phyloP scores from a whole-genome alignment of 2,888 invertebrate species.

The Uropetala carovei region DNA sequence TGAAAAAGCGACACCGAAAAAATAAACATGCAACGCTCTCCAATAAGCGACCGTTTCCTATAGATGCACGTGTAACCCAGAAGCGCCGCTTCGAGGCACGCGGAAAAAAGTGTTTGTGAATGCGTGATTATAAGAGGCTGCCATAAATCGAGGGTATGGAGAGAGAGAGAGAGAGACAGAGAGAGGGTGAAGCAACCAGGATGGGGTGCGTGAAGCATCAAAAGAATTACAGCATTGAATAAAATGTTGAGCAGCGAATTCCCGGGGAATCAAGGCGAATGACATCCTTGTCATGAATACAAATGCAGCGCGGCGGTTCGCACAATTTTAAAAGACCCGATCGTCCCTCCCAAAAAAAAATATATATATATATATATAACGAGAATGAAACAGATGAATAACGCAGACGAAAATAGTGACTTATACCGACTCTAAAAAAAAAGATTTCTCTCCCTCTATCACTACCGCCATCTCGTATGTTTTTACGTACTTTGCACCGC shows the following conservation, averaged over 20 bases:
- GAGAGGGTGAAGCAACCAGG: not conserved
- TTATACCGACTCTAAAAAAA: not conserved
- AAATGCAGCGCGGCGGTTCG: slow-evolving; percentile 18
- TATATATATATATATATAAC: too few relatives aligned
- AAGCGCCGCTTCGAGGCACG: not conserved
- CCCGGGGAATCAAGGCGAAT: slow-evolving; percentile 16
- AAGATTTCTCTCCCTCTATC: not conserved
- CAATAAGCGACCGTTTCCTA: slow-evolving; percentile 19
- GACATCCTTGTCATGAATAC: slow-evolving; percentile 35
- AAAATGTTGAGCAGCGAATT: slow-evolving; percentile 9
- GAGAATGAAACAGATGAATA: slow-evolving; percentile 5
- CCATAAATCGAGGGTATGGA: not conserved
- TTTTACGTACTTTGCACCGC: slow-evolving; percentile 1
- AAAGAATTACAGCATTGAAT: not conserved
- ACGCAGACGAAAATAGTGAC: not conserved
- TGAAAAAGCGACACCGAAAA: not conserved
- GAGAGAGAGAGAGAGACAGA: too few relatives aligned
- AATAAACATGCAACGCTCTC: not conserved
- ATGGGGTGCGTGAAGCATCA: not conserved
- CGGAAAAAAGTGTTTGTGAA: slow-evolving; percentile 30
- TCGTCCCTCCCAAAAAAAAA: not conserved
- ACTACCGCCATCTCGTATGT: not conserved
- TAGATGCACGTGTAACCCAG: not conserved
- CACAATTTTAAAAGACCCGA: not conserved
- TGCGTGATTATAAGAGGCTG: slow-evolving; percentile 35